Evolutionary conservation across 2,113 vertebrate genomes (phyloP).

Genomic region (Lophius piscatorius): DNA sequence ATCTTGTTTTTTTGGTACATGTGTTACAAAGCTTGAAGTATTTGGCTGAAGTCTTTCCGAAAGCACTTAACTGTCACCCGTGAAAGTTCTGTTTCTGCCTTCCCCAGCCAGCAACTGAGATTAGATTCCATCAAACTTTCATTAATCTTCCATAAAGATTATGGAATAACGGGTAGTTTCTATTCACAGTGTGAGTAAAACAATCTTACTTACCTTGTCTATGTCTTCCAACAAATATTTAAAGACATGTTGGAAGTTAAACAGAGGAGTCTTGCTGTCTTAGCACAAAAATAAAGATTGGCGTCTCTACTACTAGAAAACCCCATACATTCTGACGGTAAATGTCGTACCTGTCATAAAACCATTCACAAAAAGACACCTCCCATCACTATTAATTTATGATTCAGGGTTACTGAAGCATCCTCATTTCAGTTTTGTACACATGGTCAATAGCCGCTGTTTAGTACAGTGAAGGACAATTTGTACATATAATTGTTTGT

Average conservation of each 20-base stretch:
- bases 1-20: no score
- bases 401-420: background rate
- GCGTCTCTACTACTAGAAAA: conserved; percentile 18
- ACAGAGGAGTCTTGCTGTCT: background rate
- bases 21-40: background rate
- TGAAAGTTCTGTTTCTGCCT: no score
- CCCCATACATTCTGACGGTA: conserved; percentile 3
- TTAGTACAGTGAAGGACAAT: no score
- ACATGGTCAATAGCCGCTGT: no score
- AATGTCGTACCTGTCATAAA: background rate
- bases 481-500: no score
- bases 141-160: no score
- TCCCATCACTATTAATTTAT: background rate
- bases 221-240: conserved; percentile 56
- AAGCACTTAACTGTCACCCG: no score
- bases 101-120: no score
- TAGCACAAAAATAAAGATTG: conserved; percentile 12
- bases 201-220: conserved; percentile 12
- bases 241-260: background rate
- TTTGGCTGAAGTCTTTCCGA: no score
- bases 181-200: conserved; percentile 14
- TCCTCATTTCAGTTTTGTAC: no score
- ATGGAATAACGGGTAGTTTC: background rate
- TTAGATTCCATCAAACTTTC: no score
- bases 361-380: background rate